Evolutionary conservation across 2,797 vertebrate species (phyloP).

Genomic region (Pseudochirops cupreus): DNA sequence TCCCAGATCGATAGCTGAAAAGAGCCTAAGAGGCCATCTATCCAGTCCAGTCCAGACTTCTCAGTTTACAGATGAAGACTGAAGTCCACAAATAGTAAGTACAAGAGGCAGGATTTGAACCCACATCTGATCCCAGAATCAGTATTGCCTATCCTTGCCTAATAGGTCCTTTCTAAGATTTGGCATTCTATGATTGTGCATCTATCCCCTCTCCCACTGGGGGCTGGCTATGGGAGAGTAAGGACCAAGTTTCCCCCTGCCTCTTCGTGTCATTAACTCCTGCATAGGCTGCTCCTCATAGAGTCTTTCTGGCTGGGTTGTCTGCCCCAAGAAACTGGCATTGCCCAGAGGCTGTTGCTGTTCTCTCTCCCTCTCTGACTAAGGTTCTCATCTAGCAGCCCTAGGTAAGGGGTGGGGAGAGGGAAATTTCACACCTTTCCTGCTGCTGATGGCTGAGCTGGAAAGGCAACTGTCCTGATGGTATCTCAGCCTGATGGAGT

Average conservation of each 20-base stretch:
- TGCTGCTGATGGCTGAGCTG: constrained; percentile 8
- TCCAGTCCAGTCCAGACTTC: neutral
- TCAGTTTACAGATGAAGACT: neutral
- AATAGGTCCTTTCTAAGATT: neutral
- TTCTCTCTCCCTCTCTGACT: constrained; percentile 61
- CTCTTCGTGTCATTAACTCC: neutral
- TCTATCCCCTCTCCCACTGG: neutral
- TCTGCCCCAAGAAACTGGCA: neutral
- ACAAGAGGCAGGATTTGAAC: neutral
- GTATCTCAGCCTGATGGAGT: neutral
- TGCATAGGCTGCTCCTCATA: neutral
- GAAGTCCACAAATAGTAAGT: neutral
- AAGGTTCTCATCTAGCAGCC: constrained; percentile 59
- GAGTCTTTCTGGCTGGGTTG: neutral
- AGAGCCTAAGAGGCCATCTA: neutral
- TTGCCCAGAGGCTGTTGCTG: constrained; percentile 64
- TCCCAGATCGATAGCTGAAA: neutral
- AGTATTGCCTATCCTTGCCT: neutral
- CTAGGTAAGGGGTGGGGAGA: constrained; percentile 58
- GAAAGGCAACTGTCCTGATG: neutral
- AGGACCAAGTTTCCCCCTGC: neutral
- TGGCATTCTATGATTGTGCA: neutral
- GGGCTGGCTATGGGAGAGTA: neutral
- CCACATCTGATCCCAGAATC: neutral
- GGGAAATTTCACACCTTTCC: neutral